Evolutionary conservation across 2,113 vertebrate genomes (phyloP).

Genomic region (Heptranchias perlo): DNA sequence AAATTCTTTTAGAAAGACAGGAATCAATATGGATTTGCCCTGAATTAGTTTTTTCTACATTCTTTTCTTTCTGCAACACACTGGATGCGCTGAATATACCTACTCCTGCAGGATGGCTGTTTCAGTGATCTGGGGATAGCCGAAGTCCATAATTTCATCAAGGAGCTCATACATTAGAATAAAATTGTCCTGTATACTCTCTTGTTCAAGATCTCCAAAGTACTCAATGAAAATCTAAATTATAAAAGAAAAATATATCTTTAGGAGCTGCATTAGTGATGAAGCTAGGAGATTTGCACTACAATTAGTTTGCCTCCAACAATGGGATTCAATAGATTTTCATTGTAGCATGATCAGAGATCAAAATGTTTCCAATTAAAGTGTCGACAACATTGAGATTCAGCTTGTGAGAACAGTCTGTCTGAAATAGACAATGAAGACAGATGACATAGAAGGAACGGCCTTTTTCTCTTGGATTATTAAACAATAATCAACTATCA

Average conservation of each 20-base stretch:
- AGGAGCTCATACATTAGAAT: slow-evolving; percentile 32
- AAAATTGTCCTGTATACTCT: slow-evolving; percentile 34
- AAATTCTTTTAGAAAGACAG: not conserved
- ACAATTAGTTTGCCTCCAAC: no score
- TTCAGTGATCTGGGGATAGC: slow-evolving; percentile 31
- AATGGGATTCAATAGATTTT: not conserved
- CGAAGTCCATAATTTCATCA: slow-evolving; percentile 36
- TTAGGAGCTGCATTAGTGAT: not conserved
- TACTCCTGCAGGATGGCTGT: slow-evolving; percentile 27
- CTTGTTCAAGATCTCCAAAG: slow-evolving; percentile 32
- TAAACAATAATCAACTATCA: not conserved
- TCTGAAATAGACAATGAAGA: not conserved
- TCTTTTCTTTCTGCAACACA: not conserved
- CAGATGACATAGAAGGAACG: not conserved
- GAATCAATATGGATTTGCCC: not conserved
- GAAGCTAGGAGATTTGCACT: not conserved
- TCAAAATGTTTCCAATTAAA: not conserved
- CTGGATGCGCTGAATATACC: not conserved
- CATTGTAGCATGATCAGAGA: not conserved
- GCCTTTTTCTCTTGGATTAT: not conserved
- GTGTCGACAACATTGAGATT: no score
- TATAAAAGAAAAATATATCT: not conserved
- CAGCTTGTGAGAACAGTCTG: no score
- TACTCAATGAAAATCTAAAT: slow-evolving; percentile 36
- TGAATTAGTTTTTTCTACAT: not conserved